Evolutionary conservation across 2,113 vertebrate species (phyloP).

Genomic region (Sminthopsis crassicaudata): DNA sequence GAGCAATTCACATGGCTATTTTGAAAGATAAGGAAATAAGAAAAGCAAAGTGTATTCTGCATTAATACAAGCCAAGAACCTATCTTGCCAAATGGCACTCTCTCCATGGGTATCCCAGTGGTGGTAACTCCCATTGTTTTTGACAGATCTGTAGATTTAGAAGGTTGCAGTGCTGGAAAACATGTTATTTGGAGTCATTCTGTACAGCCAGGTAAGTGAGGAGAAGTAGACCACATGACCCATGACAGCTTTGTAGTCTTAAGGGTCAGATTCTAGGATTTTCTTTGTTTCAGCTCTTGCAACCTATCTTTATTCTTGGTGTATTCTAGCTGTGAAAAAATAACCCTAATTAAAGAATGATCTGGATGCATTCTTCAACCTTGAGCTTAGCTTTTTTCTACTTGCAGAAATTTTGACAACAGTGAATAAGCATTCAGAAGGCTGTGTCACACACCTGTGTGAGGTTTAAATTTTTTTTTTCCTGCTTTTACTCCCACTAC

Average conservation of each 20-base stretch:
- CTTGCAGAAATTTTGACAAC: background rate
- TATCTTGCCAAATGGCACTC: background rate
- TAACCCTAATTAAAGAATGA: slow-evolving; percentile 16
- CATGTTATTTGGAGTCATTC: slow-evolving; percentile 24
- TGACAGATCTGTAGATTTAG: slow-evolving; percentile 25
- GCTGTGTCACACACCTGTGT: background rate
- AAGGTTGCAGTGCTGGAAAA: background rate
- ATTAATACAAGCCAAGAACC: background rate
- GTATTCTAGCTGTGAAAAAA: slow-evolving; percentile 30
- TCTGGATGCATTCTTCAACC: background rate
- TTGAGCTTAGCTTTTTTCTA: background rate
- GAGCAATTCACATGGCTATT: background rate
- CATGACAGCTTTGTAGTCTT: background rate
- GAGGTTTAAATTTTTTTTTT: background rate
- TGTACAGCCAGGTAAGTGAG: background rate
- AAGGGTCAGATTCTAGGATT: slow-evolving; percentile 18
- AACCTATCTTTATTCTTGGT: slow-evolving; percentile 7
- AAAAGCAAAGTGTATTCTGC: background rate
- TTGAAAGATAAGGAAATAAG: background rate
- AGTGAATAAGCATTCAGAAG: background rate
- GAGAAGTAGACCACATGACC: background rate
- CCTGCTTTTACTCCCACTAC: background rate
- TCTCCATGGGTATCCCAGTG: background rate
- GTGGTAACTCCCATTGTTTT: slow-evolving; percentile 18
- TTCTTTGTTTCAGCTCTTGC: slow-evolving; percentile 21